Percentiles rank a stretch among this genome's conserved stretches.
phyloP scores from a whole-genome alignment of 2,797 vertebrate genomes.

The Leucoraja ocellata region DNA sequence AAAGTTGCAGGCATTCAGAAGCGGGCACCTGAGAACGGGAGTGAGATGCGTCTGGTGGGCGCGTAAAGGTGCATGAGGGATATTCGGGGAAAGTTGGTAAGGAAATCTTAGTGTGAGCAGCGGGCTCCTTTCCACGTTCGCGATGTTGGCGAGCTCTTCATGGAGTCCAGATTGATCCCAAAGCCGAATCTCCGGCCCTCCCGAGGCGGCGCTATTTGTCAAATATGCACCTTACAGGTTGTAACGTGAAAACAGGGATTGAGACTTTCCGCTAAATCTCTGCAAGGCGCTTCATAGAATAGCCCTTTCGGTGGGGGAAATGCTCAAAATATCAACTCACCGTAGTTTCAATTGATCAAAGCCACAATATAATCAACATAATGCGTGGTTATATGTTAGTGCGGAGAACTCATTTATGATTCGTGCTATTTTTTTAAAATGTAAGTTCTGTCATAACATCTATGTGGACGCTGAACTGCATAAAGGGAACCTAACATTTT shows the following conservation, averaged over 20 bases:
- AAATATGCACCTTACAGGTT: constrained; percentile 51
- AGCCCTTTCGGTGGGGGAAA: neutral
- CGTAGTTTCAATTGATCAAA: neutral
- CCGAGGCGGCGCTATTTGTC: constrained; percentile 68
- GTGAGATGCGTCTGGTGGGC: neutral
- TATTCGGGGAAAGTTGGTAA: neutral
- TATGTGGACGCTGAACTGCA: neutral
- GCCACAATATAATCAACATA: neutral
- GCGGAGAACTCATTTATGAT: neutral
- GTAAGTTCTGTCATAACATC: neutral
- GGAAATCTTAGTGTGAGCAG: neutral
- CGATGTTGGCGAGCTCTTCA: constrained; percentile 18
- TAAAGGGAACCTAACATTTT: neutral
- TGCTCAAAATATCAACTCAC: neutral
- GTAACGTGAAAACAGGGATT: constrained; percentile 1
- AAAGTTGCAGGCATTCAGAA: neutral
- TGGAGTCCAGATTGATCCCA: constrained; percentile 25
- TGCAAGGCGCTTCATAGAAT: neutral
- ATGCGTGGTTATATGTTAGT: neutral
- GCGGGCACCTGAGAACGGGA: too few relatives aligned
- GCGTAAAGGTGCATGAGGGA: neutral
- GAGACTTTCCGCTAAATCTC: constrained; percentile 2
- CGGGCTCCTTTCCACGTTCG: neutral
- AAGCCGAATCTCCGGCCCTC: constrained; percentile 43
- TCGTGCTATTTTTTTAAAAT: neutral